Conservation (phyloP, 2,888 invertebrate species). For the Pristionchus japonicus region DNA sequence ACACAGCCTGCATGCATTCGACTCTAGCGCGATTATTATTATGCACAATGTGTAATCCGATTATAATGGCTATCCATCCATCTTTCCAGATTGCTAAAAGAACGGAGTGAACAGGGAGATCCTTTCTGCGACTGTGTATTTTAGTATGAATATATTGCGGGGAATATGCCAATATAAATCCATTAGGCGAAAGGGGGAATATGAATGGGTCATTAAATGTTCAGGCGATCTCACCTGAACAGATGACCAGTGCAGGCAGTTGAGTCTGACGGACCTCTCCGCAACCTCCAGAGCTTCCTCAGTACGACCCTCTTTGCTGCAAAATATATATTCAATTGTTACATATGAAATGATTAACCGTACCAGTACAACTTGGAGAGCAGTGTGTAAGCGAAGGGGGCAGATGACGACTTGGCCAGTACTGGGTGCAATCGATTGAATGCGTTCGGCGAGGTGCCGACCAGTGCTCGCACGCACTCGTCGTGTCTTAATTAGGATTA, state of each 20-base stretch:
- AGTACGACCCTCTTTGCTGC: constrained; percentile 47
- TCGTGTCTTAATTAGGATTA: background rate
- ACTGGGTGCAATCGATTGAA: background rate
- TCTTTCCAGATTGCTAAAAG: background rate
- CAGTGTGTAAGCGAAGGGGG: constrained; percentile 42
- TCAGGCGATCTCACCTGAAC: constrained; percentile 48
- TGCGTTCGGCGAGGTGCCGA: background rate
- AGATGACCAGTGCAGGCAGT: constrained; percentile 57
- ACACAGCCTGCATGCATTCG: background rate
- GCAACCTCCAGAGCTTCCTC: constrained; percentile 50
- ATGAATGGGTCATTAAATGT: background rate
- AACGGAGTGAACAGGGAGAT: background rate
- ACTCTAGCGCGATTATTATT: background rate
- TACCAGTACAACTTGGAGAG: constrained; percentile 34
- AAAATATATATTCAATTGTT: background rate
- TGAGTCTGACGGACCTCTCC: constrained; percentile 51
- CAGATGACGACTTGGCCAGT: background rate
- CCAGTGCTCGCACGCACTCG: constrained; percentile 18
- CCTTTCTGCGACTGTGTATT: too few species aligned
- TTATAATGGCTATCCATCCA: background rate
- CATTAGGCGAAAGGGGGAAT: background rate
- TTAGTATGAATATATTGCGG: too few species aligned
- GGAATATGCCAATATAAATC: too few species aligned
- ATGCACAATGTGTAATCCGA: constrained; percentile 3
- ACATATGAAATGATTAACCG: background rate